Conservation (phyloP, 30 jellyfish, hydroid and myxozoan genomes). For the Aurelia sp. region DNA sequence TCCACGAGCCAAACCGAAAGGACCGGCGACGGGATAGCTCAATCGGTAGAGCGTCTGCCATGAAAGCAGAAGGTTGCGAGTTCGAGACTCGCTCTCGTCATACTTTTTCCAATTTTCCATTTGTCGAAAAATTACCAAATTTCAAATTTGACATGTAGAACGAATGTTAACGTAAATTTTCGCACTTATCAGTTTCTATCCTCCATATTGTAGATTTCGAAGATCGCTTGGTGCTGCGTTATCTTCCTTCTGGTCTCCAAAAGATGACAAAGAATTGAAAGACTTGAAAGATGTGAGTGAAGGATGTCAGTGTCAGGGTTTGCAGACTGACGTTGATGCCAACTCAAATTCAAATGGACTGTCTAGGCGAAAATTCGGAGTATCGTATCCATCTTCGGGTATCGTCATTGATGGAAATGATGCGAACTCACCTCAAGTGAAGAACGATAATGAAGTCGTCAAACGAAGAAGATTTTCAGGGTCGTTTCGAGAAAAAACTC, state of each 20-base stretch:
- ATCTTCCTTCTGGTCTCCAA: constrained; percentile 85
- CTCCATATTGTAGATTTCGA: constrained; percentile 58
- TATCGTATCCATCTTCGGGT: constrained; percentile 44
- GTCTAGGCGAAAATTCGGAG: constrained; percentile 67
- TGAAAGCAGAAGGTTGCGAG: no score
- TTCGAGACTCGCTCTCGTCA: no score
- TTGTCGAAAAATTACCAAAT: no score
- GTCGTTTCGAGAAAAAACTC: constrained; percentile 66
- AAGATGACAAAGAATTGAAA: constrained; percentile 64
- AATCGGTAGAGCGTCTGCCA: no score
- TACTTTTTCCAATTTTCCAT: no score
- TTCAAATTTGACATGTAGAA: no score
- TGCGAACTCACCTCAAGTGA: constrained; percentile 13
- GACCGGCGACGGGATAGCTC: no score
- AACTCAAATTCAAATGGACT: constrained; percentile 9
- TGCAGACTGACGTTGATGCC: constrained; percentile 12
- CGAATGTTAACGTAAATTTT: no score
- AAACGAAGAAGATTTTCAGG: constrained; percentile 64
- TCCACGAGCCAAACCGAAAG: no score
- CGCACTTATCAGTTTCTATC: no score
- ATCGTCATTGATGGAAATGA: background rate
- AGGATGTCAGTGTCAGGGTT: background rate
- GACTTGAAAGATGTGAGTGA: constrained; percentile 7
- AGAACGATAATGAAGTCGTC: constrained; percentile 34
- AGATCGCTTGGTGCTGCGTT: constrained; percentile 96